These are phyloP conservation scores for Eptatretus atami DNA, from an alignment of 2,797 vertebrate genomes.

Conservation along the genomic window DNA sequence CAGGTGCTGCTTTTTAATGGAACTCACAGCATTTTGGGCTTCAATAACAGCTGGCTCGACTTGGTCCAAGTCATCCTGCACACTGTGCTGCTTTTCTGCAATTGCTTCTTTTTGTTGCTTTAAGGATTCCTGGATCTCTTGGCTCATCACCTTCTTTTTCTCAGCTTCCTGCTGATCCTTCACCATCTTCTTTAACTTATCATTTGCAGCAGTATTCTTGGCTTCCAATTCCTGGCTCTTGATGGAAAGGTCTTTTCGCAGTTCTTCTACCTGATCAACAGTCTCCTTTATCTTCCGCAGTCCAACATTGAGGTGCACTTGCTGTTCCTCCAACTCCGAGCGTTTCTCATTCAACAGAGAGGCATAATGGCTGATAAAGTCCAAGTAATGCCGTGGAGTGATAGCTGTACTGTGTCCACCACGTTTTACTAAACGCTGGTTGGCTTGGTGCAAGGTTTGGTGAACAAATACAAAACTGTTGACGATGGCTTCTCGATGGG, in stretches of 20 bases:
- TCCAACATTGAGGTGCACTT: conserved; percentile 95
- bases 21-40: conserved; percentile 46
- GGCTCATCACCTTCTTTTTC: conserved; percentile 99
- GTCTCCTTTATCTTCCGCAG: conserved; percentile 96
- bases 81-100: conserved; percentile 74
- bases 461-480: conserved; percentile 96
- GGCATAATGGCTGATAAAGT: conserved; percentile 97
- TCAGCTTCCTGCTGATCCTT: conserved; percentile 96
- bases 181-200: conserved; percentile 98
- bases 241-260: conserved; percentile 68
- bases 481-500: conserved; percentile 74
- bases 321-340: conserved; percentile 86
- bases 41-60: conserved; percentile 94
- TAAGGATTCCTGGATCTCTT: conserved; percentile 84
- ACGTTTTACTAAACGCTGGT: conserved; percentile 64
- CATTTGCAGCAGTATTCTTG: conserved; percentile 88
- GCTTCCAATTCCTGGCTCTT: conserved; percentile 93
- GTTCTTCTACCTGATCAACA: conserved; percentile 91
- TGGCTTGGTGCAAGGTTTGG: conserved; percentile 88
- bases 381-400: conserved; percentile 86
- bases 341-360: conserved; percentile 93
- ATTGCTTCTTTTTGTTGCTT: conserved; percentile 89
- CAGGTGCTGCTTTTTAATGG: conserved; percentile 17
- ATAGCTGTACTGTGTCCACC: conserved; percentile 85
- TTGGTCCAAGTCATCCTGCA: conserved; percentile 73